phyloP scores from a whole-genome alignment of 2,888 invertebrate genomes.

The Gortyna flavago region DNA sequence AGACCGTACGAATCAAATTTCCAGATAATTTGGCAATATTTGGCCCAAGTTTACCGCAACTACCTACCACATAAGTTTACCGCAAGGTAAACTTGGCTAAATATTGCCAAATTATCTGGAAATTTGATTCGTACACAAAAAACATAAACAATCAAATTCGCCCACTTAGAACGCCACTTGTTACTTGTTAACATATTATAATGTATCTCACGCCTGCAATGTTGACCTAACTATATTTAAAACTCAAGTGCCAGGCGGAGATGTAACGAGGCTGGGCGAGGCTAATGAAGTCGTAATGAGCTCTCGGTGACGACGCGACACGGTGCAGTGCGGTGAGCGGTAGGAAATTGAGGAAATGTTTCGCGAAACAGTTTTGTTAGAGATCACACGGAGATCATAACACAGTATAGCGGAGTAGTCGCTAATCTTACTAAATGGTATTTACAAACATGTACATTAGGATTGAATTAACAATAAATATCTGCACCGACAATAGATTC shows the following conservation, averaged over 20 bases:
- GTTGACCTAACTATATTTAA: not conserved
- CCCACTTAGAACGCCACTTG: not conserved
- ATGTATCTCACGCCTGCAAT: not conserved
- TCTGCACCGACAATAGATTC: not conserved
- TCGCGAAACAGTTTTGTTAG: not conserved
- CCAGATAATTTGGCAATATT: too few species aligned
- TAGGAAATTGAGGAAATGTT: slow-evolving; percentile 14
- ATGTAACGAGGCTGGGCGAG: slow-evolving; percentile 43
- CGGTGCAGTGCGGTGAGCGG: slow-evolving; percentile 25
- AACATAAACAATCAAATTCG: not conserved
- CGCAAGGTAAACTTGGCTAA: too few species aligned
- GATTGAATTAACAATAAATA: not conserved
- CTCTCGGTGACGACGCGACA: slow-evolving; percentile 25
- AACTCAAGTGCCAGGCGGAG: slow-evolving; percentile 12
- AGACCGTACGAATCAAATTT: too few species aligned
- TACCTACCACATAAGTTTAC: too few species aligned
- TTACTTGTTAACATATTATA: not conserved
- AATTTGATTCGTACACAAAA: too few species aligned
- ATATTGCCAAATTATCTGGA: too few species aligned
- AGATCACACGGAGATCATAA: not conserved
- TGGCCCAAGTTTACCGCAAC: too few species aligned
- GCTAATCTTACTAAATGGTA: not conserved
- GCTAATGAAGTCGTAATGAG: slow-evolving; percentile 75
- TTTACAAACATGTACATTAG: not conserved
- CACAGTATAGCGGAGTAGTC: not conserved